Base-by-base conservation (phyloP, 1,140 invertebrate genomes). In the Dreissena polymorpha region DNA sequence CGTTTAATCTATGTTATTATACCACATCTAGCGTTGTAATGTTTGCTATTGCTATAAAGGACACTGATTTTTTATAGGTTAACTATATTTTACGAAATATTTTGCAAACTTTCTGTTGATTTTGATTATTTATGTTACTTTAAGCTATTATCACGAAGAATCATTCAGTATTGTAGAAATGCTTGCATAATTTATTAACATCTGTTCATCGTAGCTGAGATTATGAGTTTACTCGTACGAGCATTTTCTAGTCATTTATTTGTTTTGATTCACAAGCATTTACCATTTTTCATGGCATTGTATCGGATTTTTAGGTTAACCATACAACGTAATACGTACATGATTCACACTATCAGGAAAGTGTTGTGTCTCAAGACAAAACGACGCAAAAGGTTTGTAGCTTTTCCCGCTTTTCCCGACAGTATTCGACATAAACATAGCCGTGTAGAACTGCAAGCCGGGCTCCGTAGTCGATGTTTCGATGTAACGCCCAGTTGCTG, bases 321-420 rank as follows among this genome's bases (percentile, higher is more conserved):
- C n/a, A 27, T 18, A 27, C 14, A 7, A 21, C 49, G n/a, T 21
- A 10, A 27, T 39, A 86, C 93, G 94, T 93, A 96, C 94, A 91
- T 97, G 95, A 94, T 99, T 97, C 0, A 98, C 93, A 13, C 97
- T 96, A 93, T 99, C 96, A 0, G 98, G 98, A 94, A 96, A 99
- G 88, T 96, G 97, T 92, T 99, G 97, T 0, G 98, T 97, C 92
- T 99, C 97, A 49, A 99, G 93, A 90, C 97, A 98, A 84, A 99
- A 96, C 0, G 95, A 96, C 0, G 95, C 96, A 87, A 98, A 97
- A 84, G 95, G 95, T 18, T 94, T 94, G 90, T 98, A 98, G 0
- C 91, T 88, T 0, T 93, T 93, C 14, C 95, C 95, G 0, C 93
- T 91, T 93, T 98, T 98, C 7, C 97, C 97, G 0, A 96, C 78